Conservation (phyloP, 2,888 invertebrate species). For the Zhengitettix transpicula region DNA sequence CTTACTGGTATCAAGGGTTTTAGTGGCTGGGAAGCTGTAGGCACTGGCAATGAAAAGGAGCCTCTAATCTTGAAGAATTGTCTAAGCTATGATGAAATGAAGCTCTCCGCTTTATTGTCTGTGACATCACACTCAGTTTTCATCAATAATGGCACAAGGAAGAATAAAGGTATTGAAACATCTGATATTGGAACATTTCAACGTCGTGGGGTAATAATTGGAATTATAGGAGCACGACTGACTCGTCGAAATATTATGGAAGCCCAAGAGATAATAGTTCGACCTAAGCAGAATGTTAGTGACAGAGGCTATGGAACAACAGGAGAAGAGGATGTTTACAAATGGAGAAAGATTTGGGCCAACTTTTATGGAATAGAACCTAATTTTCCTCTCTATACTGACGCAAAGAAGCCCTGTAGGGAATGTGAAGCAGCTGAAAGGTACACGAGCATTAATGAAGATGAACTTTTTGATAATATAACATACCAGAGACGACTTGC, state of each 20-base stretch:
- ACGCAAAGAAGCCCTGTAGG: conserved; percentile 9
- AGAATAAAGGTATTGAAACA: conserved; percentile 31
- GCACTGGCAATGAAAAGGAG: neutral
- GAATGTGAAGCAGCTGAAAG: conserved; percentile 6
- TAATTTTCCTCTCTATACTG: conserved; percentile 21
- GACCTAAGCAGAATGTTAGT: conserved; percentile 31
- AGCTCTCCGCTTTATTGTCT: conserved; percentile 38
- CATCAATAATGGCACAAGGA: conserved; percentile 39
- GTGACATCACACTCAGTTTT: conserved; percentile 42
- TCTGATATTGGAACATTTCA: conserved; percentile 29
- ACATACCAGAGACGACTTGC: conserved; percentile 33
- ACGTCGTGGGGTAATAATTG: conserved; percentile 32
- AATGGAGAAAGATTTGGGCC: conserved; percentile 20
- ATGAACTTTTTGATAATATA: conserved; percentile 17
- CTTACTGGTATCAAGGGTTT: conserved; percentile 20
- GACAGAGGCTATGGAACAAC: conserved; percentile 27
- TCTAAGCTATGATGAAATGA: conserved; percentile 47
- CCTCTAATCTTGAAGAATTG: conserved; percentile 30
- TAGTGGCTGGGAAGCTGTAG: neutral
- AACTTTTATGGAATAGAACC: conserved; percentile 22
- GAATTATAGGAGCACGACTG: conserved; percentile 35
- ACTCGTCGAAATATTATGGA: conserved; percentile 38
- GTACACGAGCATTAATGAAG: conserved; percentile 12
- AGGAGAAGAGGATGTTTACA: conserved; percentile 1
- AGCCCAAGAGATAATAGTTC: conserved; percentile 39